Evolutionary conservation across 2,888 invertebrate genomes (phyloP).

Genomic region (Caenorhabditis plicata): DNA sequence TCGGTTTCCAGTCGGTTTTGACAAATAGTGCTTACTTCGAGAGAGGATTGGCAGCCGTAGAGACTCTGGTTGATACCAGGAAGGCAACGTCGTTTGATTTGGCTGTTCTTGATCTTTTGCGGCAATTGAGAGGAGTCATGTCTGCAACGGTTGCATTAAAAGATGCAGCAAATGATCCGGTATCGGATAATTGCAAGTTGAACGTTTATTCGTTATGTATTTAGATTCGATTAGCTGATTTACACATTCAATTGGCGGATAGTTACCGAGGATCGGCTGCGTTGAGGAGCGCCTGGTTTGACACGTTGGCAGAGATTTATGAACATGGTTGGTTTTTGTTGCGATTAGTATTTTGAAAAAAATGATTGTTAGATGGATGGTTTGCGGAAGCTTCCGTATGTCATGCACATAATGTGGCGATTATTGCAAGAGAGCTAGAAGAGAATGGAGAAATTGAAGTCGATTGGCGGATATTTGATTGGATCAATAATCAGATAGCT

Average conservation of each 20-base stretch:
- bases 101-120: constrained; percentile 77
- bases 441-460: constrained; percentile 68
- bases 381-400: constrained; percentile 93
- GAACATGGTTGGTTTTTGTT: constrained; percentile 11
- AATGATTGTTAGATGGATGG: constrained; percentile 68
- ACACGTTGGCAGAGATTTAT: constrained; percentile 80
- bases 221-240: constrained; percentile 67
- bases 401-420: constrained; percentile 88
- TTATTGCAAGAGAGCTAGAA: constrained; percentile 86
- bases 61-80: constrained; percentile 42
- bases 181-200: no score
- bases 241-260: constrained; percentile 69
- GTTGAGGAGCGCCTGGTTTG: constrained; percentile 79
- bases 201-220: constrained; percentile 6
- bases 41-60: constrained; percentile 77
- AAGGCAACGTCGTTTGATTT: constrained; percentile 51
- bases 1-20: constrained; percentile 71
- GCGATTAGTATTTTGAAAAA: background rate
- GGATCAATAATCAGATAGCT: constrained; percentile 47
- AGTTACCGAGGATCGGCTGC: constrained; percentile 81
- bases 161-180: constrained; percentile 85
- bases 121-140: constrained; percentile 87
- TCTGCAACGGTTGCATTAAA: constrained; percentile 91
- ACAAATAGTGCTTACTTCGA: constrained; percentile 87
- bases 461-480: constrained; percentile 57